A percentile compares a stretch with the other conserved stretches of the same genome.
phyloP scores from a whole-genome alignment of 2,888 invertebrate genomes.

The Acrobasis suavella region DNA sequence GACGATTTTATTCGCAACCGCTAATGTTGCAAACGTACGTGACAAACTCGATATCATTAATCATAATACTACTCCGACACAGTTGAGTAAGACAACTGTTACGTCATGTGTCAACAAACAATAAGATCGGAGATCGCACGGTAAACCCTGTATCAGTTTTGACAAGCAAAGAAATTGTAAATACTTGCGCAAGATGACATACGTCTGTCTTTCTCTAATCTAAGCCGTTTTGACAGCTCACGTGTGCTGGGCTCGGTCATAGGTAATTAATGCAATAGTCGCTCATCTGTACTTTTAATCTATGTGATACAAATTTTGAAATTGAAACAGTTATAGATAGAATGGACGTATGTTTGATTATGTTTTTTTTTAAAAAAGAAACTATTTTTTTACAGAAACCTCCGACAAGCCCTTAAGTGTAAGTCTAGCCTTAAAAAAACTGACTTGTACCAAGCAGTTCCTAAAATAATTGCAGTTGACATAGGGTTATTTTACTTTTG shows the following conservation, averaged over 20 bases:
- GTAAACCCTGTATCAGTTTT: constrained; percentile 64
- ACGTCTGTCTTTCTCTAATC: constrained; percentile 21
- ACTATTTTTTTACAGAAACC: too few species aligned
- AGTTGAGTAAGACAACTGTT: constrained; percentile 37
- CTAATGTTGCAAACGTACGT: constrained; percentile 32
- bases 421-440: too few species aligned
- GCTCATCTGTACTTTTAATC: constrained; percentile 24
- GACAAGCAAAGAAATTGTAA: constrained; percentile 62
- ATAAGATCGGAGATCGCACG: constrained; percentile 53
- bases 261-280: constrained; percentile 18
- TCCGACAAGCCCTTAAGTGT: too few species aligned
- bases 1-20: constrained; percentile 14
- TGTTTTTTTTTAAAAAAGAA: too few species aligned
- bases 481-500: too few species aligned
- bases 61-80: constrained; percentile 37
- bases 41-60: constrained; percentile 39
- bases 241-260: constrained; percentile 11
- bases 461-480: too few species aligned
- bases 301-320: constrained; percentile 20
- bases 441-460: too few species aligned
- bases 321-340: background rate
- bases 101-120: constrained; percentile 62
- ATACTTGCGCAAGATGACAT: constrained; percentile 36
- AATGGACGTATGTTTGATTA: background rate
- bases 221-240: constrained; percentile 22